Base-by-base conservation (phyloP, 1,140 invertebrate genomes). In the Babylonia areolata region DNA sequence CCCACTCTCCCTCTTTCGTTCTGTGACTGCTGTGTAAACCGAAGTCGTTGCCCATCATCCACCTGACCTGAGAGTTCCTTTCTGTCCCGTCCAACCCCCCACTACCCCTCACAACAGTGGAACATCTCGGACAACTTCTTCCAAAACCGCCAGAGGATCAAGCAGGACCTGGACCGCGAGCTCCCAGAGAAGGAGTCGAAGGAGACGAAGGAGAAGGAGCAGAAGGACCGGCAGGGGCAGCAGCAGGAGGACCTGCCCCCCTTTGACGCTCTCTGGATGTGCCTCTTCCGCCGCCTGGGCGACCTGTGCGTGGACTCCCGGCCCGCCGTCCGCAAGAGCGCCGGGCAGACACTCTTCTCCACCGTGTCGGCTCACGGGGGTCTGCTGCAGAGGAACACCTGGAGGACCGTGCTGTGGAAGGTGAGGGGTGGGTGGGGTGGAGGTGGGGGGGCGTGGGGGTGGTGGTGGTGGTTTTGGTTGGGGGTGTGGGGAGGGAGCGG, bases 51-150 rank as follows among this genome's bases (percentile, higher is more conserved):
- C n/a, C n/a, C n/a, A n/a, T n/a, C n/a, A n/a, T n/a, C n/a, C n/a
- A n/a, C n/a, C n/a, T n/a, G n/a, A n/a, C n/a, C n/a, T n/a, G n/a
- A n/a, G n/a, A n/a, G n/a, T n/a, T n/a, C n/a, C n/a, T n/a, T n/a
- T n/a, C n/a, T n/a, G n/a, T n/a, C n/a, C n/a, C n/a, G n/a, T n/a
- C n/a, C n/a, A n/a, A n/a, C n/a, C n/a, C n/a, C n/a, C n/a, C n/a
- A n/a, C n/a, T 39, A 11, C 23, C n/a, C 33, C 46, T 12, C 80
- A 11, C 91, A n/a, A 78, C 94, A 98, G 98, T 99, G 98, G 98
- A 99, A 99, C 93, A 98, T 99, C 91, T 98, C 98, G 2, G 98
- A 99, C 95, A 98, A 98, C 93, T 97, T 99, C 90, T 98, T 97
- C 95, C 98, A 99, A 95, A 99, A 99, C 95, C 97, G 98, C 92